Conservation (phyloP, 1,140 invertebrate species). For the Ceratosolen fusciceps region DNA sequence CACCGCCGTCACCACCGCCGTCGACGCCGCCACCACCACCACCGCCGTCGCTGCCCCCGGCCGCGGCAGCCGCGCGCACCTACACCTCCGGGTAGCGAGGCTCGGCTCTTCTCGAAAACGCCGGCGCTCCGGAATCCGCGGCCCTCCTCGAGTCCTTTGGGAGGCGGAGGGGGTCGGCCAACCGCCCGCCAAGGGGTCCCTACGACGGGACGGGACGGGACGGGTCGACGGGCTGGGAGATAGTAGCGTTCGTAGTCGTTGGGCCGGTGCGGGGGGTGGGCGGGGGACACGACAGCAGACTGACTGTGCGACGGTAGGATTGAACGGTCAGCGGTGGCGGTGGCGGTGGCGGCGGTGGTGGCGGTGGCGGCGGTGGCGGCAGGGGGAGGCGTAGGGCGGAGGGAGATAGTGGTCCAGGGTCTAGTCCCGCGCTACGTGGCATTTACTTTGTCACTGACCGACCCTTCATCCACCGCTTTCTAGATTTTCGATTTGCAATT, state of each 20-base stretch:
- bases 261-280: too few species aligned
- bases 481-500: conserved; percentile 5
- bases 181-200: too few species aligned
- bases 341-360: background rate
- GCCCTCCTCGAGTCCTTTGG: conserved; percentile 6
- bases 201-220: too few species aligned
- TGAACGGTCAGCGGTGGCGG: conserved; percentile 3
- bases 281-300: too few species aligned
- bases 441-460: background rate
- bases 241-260: too few species aligned
- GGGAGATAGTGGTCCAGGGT: background rate
- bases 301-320: too few species aligned
- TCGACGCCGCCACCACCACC: too few species aligned
- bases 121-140: background rate
- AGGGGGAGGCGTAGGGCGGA: too few species aligned
- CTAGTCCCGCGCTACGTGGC: background rate
- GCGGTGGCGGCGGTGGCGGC: background rate
- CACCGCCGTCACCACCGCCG: background rate
- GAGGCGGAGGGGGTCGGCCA: background rate
- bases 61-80: background rate
- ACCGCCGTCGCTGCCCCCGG: background rate
- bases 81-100: conserved; percentile 2
- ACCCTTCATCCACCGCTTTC: background rate
- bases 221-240: too few species aligned
- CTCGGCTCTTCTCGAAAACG: conserved; percentile 12